Percentiles rank a stretch among this genome's conserved stretches.
Evolutionary conservation across 2,797 vertebrate genomes (phyloP).

Genomic region (Pseudochaenichthys georgianus): DNA sequence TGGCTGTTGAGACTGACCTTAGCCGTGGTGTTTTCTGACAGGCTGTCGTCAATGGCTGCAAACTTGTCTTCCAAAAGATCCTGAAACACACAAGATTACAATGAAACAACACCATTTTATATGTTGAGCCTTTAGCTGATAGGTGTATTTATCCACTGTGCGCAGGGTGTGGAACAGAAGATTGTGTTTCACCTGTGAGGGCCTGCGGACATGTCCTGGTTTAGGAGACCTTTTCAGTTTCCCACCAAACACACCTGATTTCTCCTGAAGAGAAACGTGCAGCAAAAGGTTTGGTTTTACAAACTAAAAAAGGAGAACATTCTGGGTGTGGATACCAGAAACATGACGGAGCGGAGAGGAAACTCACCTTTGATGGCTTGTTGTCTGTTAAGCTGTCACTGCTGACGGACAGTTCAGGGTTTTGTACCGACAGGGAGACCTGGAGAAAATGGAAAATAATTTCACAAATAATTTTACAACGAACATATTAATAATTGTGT

Average conservation of each 20-base stretch:
- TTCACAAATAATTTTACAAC: too few relatives aligned
- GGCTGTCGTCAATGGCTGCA: constrained; percentile 40
- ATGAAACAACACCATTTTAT: not conserved
- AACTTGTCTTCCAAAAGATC: constrained; percentile 58
- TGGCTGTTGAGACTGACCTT: constrained; percentile 55
- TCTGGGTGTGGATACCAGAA: rapidly evolving
- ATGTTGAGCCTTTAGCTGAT: not conserved
- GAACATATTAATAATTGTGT: not conserved
- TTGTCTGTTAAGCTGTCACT: constrained; percentile 55
- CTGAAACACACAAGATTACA: constrained; percentile 49
- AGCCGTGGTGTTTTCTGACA: constrained; percentile 38
- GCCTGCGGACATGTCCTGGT: constrained; percentile 50
- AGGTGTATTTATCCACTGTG: too few relatives aligned
- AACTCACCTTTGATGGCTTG: constrained; percentile 62
- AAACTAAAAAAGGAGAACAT: rapidly evolving
- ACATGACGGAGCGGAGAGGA: not conserved
- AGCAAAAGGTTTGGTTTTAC: constrained; percentile 12
- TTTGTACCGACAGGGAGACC: constrained; percentile 38
- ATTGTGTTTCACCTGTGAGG: constrained; percentile 65
- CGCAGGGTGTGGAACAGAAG: not conserved
- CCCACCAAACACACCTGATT: constrained; percentile 52
- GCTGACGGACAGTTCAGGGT: constrained; percentile 54
- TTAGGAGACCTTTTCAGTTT: constrained; percentile 55
- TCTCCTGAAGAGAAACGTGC: constrained; percentile 51
- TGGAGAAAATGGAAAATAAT: constrained; percentile 6